Percentiles rank a stretch among this genome's conserved stretches.
Evolutionary conservation across 2,113 vertebrate species (phyloP).

Genomic region (Grammomys dolichurus): DNA sequence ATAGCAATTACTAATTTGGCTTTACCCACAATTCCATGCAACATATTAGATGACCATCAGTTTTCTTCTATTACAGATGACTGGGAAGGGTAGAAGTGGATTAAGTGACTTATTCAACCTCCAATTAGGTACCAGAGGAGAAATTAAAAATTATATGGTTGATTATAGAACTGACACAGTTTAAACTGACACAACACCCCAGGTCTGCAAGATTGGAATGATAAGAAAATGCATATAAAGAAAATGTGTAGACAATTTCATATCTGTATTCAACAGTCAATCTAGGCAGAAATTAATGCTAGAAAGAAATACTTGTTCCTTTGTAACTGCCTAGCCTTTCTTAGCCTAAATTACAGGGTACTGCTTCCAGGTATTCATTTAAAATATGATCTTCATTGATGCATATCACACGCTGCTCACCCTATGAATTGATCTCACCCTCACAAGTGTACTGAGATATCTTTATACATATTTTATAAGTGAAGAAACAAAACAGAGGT

Average conservation of each 20-base stretch:
- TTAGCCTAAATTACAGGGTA: background rate
- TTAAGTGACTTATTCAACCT: background rate
- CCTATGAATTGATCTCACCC: background rate
- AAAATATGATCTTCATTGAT: background rate
- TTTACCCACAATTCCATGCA: background rate
- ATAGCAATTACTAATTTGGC: background rate
- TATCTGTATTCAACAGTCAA: constrained; percentile 4
- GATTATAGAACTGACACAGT: background rate
- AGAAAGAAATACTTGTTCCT: background rate
- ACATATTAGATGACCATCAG: background rate
- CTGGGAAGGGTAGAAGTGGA: background rate
- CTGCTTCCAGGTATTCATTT: constrained; percentile 18
- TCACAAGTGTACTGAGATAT: background rate
- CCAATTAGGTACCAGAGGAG: background rate
- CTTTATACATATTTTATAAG: constrained; percentile 31
- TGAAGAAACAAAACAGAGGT: constrained; percentile 25
- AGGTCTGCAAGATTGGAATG: background rate
- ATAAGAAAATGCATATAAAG: background rate
- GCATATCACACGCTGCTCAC: constrained; percentile 34
- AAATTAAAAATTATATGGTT: constrained; percentile 37
- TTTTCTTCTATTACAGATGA: constrained; percentile 12
- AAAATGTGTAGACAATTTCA: constrained; percentile 31
- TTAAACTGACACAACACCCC: background rate
- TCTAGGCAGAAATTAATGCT: constrained; percentile 27
- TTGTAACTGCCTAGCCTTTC: background rate